These are phyloP conservation scores for Ellobius talpinus DNA, from an alignment of 2,113 vertebrate genomes.

Conservation along the genomic window DNA sequence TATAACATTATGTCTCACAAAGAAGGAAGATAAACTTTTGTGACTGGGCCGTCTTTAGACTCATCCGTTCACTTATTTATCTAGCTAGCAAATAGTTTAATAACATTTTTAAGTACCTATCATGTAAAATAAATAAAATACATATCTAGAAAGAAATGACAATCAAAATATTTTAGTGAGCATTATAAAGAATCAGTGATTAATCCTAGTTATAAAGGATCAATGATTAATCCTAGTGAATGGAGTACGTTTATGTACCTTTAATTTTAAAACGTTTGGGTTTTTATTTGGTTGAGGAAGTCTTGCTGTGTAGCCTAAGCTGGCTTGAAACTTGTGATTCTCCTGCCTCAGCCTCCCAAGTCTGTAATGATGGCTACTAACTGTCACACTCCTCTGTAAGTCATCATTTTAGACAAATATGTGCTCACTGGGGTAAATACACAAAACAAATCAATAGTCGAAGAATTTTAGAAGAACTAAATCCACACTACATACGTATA, in stretches of 20 bases:
- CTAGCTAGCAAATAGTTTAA: neutral
- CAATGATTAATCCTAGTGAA: neutral
- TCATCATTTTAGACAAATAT: neutral
- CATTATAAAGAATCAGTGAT: neutral
- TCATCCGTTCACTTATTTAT: neutral
- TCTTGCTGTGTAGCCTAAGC: neutral
- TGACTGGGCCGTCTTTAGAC: conserved; percentile 10
- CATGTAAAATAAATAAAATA: neutral
- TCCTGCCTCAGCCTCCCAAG: neutral
- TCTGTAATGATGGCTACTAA: neutral
- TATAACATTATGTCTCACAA: neutral
- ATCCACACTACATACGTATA: neutral
- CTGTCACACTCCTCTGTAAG: neutral
- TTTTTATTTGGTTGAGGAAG: neutral
- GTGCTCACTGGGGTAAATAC: neutral
- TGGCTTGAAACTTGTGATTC: neutral
- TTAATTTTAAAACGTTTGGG: neutral
- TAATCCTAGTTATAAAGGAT: neutral
- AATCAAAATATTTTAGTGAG: neutral
- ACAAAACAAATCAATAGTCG: neutral
- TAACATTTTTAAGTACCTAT: conserved; percentile 12
- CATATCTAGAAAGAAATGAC: conserved; percentile 26
- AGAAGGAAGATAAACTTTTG: neutral
- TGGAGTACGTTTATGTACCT: neutral
- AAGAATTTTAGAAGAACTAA: conserved; percentile 5